Evolutionary conservation across 2,113 vertebrate genomes (phyloP).

Genomic region (Gopherus flavomarginatus): DNA sequence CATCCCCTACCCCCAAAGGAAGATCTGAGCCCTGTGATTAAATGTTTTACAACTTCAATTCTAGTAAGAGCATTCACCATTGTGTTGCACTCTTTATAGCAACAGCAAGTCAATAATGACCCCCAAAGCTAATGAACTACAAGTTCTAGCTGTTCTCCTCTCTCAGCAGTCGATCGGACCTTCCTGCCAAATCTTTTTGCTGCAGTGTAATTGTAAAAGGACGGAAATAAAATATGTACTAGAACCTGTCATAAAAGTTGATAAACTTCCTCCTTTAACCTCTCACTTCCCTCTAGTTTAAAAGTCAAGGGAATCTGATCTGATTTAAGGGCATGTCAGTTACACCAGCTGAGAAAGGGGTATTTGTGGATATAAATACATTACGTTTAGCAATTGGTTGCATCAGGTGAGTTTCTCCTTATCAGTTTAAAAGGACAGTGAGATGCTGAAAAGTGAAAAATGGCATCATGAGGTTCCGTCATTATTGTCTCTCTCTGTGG

Average conservation of each 20-base stretch:
- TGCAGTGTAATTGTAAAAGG: background rate
- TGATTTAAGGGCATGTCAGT: background rate
- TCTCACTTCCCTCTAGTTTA: background rate
- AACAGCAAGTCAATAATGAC: background rate
- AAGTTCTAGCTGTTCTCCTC: accelerated
- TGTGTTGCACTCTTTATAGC: background rate
- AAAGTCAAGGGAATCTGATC: background rate
- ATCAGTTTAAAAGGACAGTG: background rate
- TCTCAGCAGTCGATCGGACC: background rate
- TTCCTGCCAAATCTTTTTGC: background rate
- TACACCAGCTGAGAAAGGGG: background rate
- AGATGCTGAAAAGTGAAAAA: conserved; percentile 13
- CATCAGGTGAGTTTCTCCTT: background rate
- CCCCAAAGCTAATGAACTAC: background rate
- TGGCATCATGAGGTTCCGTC: background rate
- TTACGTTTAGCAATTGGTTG: background rate
- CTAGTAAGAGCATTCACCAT: background rate
- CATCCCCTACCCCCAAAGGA: background rate
- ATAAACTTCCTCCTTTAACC: background rate
- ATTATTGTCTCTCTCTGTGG: background rate
- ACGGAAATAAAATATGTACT: background rate
- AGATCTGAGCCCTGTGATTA: background rate
- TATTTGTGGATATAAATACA: background rate
- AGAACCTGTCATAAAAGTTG: background rate
- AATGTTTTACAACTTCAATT: conserved; percentile 9